Evolutionary conservation across 2,797 vertebrate species (phyloP).

Genomic region (Clarias laeviceps): DNA sequence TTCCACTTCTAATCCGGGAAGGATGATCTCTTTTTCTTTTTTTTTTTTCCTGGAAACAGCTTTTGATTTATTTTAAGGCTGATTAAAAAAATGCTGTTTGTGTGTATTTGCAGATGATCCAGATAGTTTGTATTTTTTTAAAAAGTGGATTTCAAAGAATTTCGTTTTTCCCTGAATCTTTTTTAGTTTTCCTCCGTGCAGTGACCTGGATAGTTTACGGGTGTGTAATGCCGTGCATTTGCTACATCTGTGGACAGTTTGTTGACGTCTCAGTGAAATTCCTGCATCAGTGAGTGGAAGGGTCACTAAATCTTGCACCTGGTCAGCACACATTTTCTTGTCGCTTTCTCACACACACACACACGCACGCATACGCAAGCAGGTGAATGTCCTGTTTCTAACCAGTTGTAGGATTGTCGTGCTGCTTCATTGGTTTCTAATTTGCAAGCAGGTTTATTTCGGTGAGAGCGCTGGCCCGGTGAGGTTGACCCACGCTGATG

Average conservation of each 20-base stretch:
- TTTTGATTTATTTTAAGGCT: neutral
- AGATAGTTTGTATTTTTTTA: neutral
- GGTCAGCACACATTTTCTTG: neutral
- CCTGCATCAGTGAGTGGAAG: slow-evolving; percentile 50
- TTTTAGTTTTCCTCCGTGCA: neutral
- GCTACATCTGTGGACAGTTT: slow-evolving; percentile 49
- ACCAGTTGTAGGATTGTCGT: neutral
- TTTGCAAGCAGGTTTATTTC: slow-evolving; percentile 21
- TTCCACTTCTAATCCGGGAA: neutral
- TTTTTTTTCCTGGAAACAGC: neutral
- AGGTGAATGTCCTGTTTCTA: neutral
- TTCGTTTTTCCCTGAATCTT: neutral
- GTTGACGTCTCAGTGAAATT: slow-evolving; percentile 54
- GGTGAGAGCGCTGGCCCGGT: slow-evolving; percentile 7
- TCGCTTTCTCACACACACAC: neutral
- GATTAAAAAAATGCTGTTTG: neutral
- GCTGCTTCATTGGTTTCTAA: slow-evolving; percentile 25
- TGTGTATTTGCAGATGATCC: slow-evolving; percentile 5
- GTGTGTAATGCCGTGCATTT: slow-evolving; percentile 46
- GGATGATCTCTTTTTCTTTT: neutral
- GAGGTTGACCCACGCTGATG: slow-evolving; percentile 40
- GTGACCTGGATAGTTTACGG: slow-evolving; percentile 26
- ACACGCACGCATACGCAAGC: neutral
- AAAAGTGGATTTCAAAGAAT: neutral
- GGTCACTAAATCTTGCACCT: slow-evolving; percentile 50